Base-by-base conservation (phyloP, 2,113 vertebrate genomes). In the Ammodramus savannarum region DNA sequence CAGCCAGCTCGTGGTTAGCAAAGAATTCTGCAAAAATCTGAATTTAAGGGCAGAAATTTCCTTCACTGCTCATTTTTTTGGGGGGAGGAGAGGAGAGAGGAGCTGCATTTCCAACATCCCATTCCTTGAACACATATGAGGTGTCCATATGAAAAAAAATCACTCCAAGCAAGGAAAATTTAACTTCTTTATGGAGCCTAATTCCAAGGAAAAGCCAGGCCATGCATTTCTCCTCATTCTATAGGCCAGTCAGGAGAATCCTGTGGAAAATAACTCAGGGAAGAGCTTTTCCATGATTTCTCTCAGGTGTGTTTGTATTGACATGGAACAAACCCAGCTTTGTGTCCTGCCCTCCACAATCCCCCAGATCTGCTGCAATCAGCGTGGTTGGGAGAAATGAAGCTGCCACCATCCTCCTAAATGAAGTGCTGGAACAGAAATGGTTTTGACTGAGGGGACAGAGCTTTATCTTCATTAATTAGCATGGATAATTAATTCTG, bases 121-220 rank as follows among this genome's bases (percentile, higher is more conserved):
- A 5, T 11, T 34, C 73, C 81, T 74, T 29, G 61, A 54, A 61
- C 4, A 25, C 0, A 0, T 1, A 3, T 0, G 3, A 76, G 41
- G 59, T 36, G 39, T 27, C 38, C 1, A 1, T 0, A 25, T 1
- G 1, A 72, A 23, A 29, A 16, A 89, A 48, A 31, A 17, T 4
- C 16, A 9, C 21, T 76, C 61, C 57, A 25, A 1, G 27, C 15
- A 83, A 71, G 54, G 67, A 76, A 90, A 0, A 2, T 31, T 46
- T 29, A 32, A 31, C 9, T 43, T 41, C 10, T 43, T 68, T 2
- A 39, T 0, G 9, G 41, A 79, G 71, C 58, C 6, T 1, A 1
- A 61, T 44, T 71, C 34, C 34, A 62, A 77, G 63, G 63, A 69
- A 87, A 80, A 75, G n/a, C 43, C 43, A 44, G 43, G 43, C 43